A percentile compares a stretch with the other conserved stretches of the same genome.
Conservation (phyloP, 2,888 invertebrate genomes). For the Athrips mouffetella region DNA sequence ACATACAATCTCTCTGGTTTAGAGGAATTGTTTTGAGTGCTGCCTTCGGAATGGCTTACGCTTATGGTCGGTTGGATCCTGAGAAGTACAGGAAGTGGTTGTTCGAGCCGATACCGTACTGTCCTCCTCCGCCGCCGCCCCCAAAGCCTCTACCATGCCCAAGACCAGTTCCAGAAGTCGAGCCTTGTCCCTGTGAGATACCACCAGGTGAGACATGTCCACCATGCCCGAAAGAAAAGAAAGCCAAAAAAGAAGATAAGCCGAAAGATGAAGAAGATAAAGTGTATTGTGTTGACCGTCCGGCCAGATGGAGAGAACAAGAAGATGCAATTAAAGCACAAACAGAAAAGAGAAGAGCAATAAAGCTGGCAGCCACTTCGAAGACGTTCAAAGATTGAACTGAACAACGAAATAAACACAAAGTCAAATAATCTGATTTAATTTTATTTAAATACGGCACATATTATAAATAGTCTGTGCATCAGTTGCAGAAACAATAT, state of each 20-base stretch:
- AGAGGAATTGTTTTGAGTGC: not conserved
- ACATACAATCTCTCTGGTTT: not conserved
- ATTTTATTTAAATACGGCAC: too few relatives aligned
- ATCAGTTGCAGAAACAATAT: too few relatives aligned
- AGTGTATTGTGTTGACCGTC: not conserved
- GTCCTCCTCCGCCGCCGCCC: not conserved
- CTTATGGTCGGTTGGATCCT: conserved; percentile 34
- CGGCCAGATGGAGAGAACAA: not conserved
- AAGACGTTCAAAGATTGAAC: too few relatives aligned
- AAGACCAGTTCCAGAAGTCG: conserved; percentile 2
- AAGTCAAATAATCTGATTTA: too few relatives aligned
- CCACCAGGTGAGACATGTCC: not conserved
- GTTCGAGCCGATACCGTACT: not conserved
- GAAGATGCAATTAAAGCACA: too few relatives aligned
- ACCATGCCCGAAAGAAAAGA: not conserved
- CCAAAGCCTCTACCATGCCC: not conserved
- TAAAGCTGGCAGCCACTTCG: too few relatives aligned
- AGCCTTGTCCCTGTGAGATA: conserved; percentile 18
- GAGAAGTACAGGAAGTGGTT: conserved; percentile 14
- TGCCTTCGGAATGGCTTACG: not conserved
- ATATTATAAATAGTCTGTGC: too few relatives aligned
- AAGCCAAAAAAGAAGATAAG: not conserved
- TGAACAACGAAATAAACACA: too few relatives aligned
- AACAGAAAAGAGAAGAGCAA: too few relatives aligned
- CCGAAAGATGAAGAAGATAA: not conserved